Conservation (phyloP, 2,797 vertebrate species). For the Microctenopoma stevenorrisi region DNA sequence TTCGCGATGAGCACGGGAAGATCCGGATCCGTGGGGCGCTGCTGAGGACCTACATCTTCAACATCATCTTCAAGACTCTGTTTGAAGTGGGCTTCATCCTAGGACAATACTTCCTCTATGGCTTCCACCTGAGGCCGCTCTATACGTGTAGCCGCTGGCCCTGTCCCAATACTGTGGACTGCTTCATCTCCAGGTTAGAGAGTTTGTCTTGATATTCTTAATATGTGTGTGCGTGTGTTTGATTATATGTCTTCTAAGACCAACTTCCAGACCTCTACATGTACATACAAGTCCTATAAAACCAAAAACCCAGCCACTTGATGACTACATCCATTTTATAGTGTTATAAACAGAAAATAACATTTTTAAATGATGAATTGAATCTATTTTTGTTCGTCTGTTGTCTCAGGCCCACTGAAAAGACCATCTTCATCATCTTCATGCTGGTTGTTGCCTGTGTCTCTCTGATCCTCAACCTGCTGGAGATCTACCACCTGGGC, state of each 20-base stretch:
- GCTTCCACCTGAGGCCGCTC: slow-evolving; percentile 91
- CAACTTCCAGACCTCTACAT: too few relatives aligned
- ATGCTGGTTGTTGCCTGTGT: slow-evolving; percentile 94
- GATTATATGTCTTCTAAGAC: background rate
- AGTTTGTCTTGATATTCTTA: slow-evolving; percentile 4
- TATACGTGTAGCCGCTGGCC: slow-evolving; percentile 93
- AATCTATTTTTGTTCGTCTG: slow-evolving; percentile 4
- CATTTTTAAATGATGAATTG: background rate
- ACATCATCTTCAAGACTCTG: slow-evolving; percentile 94
- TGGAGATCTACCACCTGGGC: slow-evolving; percentile 96
- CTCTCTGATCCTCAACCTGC: slow-evolving; percentile 91
- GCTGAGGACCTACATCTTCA: slow-evolving; percentile 94
- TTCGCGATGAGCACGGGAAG: slow-evolving; percentile 89
- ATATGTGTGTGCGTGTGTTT: background rate
- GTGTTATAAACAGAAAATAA: too few relatives aligned
- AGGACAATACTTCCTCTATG: slow-evolving; percentile 94
- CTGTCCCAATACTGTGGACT: slow-evolving; percentile 95
- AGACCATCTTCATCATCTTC: slow-evolving; percentile 96
- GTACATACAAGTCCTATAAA: too few relatives aligned
- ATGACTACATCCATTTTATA: background rate
- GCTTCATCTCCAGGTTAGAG: slow-evolving; percentile 90
- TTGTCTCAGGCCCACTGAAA: slow-evolving; percentile 88
- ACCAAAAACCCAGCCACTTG: background rate
- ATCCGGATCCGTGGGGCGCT: slow-evolving; percentile 91
- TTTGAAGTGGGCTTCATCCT: slow-evolving; percentile 95